Evolutionary conservation across 2,113 vertebrate species (phyloP), one percentile per base, ranked within the genome.

Genomic region (Oryzias celebensis): DNA sequence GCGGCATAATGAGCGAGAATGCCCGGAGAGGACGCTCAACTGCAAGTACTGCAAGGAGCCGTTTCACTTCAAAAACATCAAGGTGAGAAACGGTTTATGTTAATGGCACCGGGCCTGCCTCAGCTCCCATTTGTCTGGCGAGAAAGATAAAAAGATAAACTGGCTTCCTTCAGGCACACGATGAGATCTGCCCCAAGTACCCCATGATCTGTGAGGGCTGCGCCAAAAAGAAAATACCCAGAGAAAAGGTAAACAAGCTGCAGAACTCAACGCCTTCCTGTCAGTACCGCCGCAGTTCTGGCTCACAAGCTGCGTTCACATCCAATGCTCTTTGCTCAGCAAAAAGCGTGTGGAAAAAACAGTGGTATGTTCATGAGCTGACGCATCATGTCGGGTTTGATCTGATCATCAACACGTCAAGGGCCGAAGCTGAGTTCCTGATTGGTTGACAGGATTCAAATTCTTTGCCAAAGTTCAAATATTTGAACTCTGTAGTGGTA

Each of bases 201-300:
- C 97, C 96, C 0, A 89, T 99, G 93, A 93, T 93, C 18, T 99
- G 97, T 3, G 94, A 97, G 26, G 93, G 94, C 82, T 99, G 96
- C 7, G 95, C 94, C 44, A 94, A 94, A 85, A 96, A 94, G 87
- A 98, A 94, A 87, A 93, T 98, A 64, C 91, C 94, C 3, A 89
- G 96, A 72, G 95, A 98, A 73, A 96, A 95, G 91, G 97, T 97
- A 61, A 61, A 5, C 16, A 5, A 14, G 14, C 7, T 52, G 28
- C 49, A 2, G 26, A 62, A 14, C 16, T n/a, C 47, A 28, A 7
- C 43, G 12, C 43, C 43, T 28, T 28, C 26, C 26, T 5, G 7
- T 8, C 7, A 8, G 31, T 36, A 36, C 31, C 31, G 2, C 7
- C 31, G 8, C 36, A 36, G 36, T 36, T 36, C 7, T 36, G 36